Conservation (phyloP, 2,113 vertebrate species). For the Gobius niger region DNA sequence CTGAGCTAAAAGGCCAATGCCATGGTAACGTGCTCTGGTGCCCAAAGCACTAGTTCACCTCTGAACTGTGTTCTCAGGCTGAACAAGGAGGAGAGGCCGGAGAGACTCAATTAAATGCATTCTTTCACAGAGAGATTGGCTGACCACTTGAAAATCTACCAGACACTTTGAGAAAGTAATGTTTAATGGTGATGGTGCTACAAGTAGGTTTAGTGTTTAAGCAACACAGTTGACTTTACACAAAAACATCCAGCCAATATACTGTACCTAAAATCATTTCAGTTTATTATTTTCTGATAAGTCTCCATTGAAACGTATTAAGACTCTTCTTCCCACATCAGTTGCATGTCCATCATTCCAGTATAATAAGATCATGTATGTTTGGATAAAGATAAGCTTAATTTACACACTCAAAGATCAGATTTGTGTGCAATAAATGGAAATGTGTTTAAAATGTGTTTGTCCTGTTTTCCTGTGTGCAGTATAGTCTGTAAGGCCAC, state of each 20-base stretch:
- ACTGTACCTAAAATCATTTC: no score
- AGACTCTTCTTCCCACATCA: no score
- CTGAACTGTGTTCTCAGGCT: constrained; percentile 70
- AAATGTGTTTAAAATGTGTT: no score
- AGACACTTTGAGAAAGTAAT: no score
- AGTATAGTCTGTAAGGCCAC: constrained; percentile 20
- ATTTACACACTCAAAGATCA: constrained; percentile 53
- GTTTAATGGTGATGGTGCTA: no score
- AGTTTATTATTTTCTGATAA: no score
- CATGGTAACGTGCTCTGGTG: constrained; percentile 70
- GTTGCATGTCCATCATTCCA: no score
- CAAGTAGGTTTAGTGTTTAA: no score
- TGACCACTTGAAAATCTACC: not conserved
- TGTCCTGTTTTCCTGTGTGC: not conserved
- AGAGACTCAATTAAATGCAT: constrained; percentile 47
- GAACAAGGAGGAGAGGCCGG: constrained; percentile 55
- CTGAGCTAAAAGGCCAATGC: constrained; percentile 72
- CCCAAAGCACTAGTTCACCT: constrained; percentile 62
- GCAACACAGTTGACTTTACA: no score
- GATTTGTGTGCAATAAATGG: constrained; percentile 6
- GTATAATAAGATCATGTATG: not conserved
- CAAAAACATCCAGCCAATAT: no score
- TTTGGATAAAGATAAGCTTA: not conserved
- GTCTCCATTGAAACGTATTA: no score
- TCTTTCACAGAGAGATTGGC: constrained; percentile 42